These are phyloP conservation scores for Anoura caudifer DNA, from an alignment of 2,113 vertebrate species.

Conservation along the genomic window DNA sequence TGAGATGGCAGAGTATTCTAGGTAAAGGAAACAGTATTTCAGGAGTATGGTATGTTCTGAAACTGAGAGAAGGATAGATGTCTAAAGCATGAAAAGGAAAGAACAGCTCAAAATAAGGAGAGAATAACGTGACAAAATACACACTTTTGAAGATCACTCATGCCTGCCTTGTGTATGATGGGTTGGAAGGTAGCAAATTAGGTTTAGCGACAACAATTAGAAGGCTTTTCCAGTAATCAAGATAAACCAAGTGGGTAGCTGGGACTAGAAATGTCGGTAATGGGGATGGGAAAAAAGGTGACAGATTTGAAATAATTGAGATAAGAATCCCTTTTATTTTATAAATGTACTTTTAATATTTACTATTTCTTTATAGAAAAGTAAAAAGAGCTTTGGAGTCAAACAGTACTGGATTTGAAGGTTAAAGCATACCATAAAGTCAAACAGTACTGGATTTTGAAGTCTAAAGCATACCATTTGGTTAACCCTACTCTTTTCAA, in stretches of 20 bases:
- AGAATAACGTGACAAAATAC: neutral
- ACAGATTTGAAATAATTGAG: neutral
- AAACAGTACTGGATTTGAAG: neutral
- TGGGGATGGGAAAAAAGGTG: neutral
- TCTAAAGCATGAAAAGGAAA: neutral
- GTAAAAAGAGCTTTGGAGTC: neutral
- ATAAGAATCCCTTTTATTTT: neutral
- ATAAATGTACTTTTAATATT: neutral
- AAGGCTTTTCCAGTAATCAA: neutral
- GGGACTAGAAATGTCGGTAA: neutral
- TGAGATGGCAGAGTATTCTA: neutral
- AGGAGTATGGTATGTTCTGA: neutral
- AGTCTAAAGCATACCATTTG: neutral
- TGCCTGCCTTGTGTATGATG: neutral
- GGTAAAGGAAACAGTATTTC: neutral
- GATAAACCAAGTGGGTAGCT: neutral
- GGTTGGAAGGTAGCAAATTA: neutral
- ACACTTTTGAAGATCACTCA: neutral
- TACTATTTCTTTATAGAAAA: conserved; percentile 13
- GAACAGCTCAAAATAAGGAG: neutral
- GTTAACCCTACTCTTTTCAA: neutral
- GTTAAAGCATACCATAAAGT: neutral
- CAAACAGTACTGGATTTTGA: neutral
- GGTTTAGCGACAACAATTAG: neutral
- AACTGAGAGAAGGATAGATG: neutral